Conservation (phyloP, 2,888 invertebrate genomes). For the Dasypolia templi region DNA sequence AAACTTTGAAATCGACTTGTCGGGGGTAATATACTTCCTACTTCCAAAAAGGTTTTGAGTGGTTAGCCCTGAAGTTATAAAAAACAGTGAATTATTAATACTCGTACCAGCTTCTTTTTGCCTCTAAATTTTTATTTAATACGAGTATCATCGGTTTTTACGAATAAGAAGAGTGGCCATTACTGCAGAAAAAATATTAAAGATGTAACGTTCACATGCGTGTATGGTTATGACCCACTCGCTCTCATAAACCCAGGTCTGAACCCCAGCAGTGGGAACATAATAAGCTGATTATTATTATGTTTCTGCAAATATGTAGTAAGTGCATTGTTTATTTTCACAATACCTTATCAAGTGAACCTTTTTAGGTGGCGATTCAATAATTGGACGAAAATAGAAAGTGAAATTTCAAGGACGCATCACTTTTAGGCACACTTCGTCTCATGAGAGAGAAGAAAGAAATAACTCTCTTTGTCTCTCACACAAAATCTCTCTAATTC, state of each 20-base stretch:
- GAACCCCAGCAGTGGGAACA: background rate
- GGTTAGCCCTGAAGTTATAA: constrained; percentile 9
- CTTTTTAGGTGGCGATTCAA: no score
- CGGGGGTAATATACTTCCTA: no score
- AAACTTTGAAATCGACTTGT: background rate
- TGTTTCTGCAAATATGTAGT: no score
- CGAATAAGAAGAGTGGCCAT: background rate
- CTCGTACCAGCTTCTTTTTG: background rate
- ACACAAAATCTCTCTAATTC: background rate
- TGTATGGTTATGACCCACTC: background rate
- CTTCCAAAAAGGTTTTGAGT: constrained; percentile 23
- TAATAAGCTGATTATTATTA: background rate
- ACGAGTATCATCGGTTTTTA: background rate
- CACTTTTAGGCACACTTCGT: no score
- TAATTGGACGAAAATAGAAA: no score
- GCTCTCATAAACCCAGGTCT: background rate
- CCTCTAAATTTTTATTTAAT: background rate
- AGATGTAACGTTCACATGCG: background rate
- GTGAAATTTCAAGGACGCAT: no score
- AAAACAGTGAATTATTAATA: constrained; percentile 26
- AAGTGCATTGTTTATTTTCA: no score
- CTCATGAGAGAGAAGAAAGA: no score
- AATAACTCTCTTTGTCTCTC: no score
- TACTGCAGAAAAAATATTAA: background rate
- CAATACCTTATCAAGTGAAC: background rate